A percentile compares a stretch with the other conserved stretches of the same genome.
Conservation (phyloP, 1,140 invertebrate species). For the fruit fly (Drosophila melanogaster) region DNA sequence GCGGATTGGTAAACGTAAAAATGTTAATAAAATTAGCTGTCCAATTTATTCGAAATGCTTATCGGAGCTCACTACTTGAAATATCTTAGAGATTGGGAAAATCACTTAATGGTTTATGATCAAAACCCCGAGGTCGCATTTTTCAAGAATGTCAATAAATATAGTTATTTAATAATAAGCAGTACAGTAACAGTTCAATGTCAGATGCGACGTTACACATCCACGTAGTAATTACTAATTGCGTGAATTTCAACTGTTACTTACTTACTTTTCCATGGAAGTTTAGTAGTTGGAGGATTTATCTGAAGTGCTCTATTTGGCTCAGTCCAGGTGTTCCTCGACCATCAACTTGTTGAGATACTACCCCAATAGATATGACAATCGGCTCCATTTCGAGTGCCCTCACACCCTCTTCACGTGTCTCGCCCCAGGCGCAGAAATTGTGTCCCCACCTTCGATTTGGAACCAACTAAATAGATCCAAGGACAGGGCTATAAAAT, state of each 20-base stretch:
- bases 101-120: slow-evolving; percentile 11
- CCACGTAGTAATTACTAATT: slow-evolving; percentile 1
- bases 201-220: neutral
- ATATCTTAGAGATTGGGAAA: slow-evolving; percentile 1
- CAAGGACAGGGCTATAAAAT: slow-evolving; percentile 12
- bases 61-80: slow-evolving; percentile 8
- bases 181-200: no score
- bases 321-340: slow-evolving; percentile 16
- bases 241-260: neutral
- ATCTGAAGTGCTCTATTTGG: slow-evolving; percentile 24
- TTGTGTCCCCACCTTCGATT: slow-evolving; percentile 28
- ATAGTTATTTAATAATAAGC: no score
- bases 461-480: slow-evolving; percentile 24
- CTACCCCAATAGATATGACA: slow-evolving; percentile 16
- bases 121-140: neutral
- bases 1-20: neutral
- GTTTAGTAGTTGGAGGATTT: neutral
- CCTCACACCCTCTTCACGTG: slow-evolving; percentile 22
- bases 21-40: slow-evolving; percentile 11
- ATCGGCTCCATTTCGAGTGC: slow-evolving; percentile 5
- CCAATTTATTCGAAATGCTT: slow-evolving; percentile 5
- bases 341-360: slow-evolving; percentile 32
- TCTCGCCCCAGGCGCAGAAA: slow-evolving; percentile 7
- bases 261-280: neutral
- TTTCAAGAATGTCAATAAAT: neutral